These are phyloP conservation scores for Venusia cambrica DNA, from an alignment of 2,888 invertebrate genomes.

Conservation along the genomic window DNA sequence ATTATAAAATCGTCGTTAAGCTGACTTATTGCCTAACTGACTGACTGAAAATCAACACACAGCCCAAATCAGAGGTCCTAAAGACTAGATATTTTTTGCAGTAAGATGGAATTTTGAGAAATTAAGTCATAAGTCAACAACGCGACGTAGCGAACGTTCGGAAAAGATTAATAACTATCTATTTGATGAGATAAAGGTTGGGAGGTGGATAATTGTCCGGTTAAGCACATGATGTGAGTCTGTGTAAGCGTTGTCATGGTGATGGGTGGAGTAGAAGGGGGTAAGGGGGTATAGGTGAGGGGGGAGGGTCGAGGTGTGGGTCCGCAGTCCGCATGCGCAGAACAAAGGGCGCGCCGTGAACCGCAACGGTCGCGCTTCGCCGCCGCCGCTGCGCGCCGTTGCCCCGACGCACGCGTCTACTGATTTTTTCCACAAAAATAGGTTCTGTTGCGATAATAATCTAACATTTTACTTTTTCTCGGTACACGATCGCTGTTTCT, in stretches of 20 bases:
- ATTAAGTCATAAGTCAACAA: no score
- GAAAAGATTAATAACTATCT: no score
- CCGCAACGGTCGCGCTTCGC: conserved; percentile 73
- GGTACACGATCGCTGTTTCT: conserved; percentile 12
- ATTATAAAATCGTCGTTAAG: no score
- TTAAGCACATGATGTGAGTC: conserved; percentile 11
- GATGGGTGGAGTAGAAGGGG: neutral
- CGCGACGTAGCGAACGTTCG: no score
- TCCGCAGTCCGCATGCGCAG: conserved; percentile 61
- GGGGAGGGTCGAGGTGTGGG: conserved; percentile 34
- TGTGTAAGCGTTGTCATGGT: conserved; percentile 5
- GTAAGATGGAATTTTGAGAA: no score
- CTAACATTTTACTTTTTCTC: conserved; percentile 24
- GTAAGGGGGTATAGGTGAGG: no score
- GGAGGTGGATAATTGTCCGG: conserved; percentile 12
- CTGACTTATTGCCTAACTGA: no score
- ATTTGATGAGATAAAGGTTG: no score
- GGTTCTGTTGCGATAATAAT: conserved; percentile 38
- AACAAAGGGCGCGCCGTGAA: conserved; percentile 80
- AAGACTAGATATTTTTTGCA: no score
- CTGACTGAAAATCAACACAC: no score
- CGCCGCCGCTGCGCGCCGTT: conserved; percentile 46
- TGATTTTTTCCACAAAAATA: conserved; percentile 49
- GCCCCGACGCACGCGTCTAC: conserved; percentile 41
- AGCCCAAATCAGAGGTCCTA: no score